A percentile compares a stretch with the other conserved stretches of the same genome.
These are phyloP conservation scores for Clupea harengus DNA, from an alignment of 2,113 vertebrate species.

Conservation along the genomic window DNA sequence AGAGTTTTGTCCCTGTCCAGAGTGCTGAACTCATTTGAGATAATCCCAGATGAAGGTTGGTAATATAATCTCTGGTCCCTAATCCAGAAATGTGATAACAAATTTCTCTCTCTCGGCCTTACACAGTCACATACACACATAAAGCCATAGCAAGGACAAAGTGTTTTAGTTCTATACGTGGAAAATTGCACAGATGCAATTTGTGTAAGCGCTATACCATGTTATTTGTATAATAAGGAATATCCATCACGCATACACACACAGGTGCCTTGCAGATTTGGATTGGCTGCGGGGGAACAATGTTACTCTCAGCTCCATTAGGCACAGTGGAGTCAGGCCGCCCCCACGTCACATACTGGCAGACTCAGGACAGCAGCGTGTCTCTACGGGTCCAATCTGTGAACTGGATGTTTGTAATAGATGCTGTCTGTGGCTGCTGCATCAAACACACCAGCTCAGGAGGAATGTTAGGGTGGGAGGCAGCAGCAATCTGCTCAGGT, in stretches of 20 bases:
- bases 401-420: neutral
- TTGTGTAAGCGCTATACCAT: too few relatives aligned
- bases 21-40: neutral
- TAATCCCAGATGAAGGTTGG: conserved; percentile 20
- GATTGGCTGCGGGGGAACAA: too few relatives aligned
- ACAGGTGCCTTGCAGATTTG: too few relatives aligned
- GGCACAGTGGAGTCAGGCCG: too few relatives aligned
- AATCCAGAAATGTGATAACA: conserved; percentile 19
- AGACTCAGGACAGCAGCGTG: neutral
- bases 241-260: too few relatives aligned
- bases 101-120: neutral
- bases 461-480: neutral
- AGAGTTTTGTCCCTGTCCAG: neutral
- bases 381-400: neutral
- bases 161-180: neutral
- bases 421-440: neutral
- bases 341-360: neutral
- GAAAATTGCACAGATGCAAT: too few relatives aligned
- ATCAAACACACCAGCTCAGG: neutral
- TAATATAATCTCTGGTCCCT: conserved; percentile 27
- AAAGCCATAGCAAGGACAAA: neutral
- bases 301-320: too few relatives aligned
- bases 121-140: neutral
- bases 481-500: neutral
- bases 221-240: too few relatives aligned